Conservation (phyloP, 2,888 invertebrate genomes). For the Ametastegia equiseti region DNA sequence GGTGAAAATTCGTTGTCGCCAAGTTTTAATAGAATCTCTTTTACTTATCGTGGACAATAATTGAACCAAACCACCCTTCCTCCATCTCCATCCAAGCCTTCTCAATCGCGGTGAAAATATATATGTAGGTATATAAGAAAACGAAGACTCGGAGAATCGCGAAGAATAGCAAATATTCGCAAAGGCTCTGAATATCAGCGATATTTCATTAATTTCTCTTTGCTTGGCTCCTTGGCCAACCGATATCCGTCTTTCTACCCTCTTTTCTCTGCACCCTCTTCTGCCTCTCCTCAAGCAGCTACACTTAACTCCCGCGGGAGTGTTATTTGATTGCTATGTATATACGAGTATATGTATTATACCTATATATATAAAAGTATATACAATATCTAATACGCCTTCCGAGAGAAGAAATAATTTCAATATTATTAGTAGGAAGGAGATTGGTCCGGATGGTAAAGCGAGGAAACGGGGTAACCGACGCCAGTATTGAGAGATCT, state of each 20-base stretch:
- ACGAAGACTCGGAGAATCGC: conserved; percentile 1
- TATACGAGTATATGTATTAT: neutral
- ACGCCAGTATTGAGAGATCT: conserved; percentile 20
- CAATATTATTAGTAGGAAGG: conserved; percentile 45
- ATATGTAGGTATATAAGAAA: neutral
- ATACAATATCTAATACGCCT: neutral
- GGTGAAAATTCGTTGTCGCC: conserved; percentile 57
- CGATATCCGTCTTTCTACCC: conserved; percentile 21
- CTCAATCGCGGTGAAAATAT: neutral
- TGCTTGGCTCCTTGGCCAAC: conserved; percentile 34
- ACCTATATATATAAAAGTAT: neutral
- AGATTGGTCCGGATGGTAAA: conserved; percentile 18
- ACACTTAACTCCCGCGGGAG: conserved; percentile 38
- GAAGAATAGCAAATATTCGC: conserved; percentile 35
- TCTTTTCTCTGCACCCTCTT: conserved; percentile 18
- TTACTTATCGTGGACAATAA: conserved; percentile 62
- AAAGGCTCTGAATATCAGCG: conserved; percentile 30
- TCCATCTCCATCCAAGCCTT: too few species aligned
- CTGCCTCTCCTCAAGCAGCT: conserved; percentile 9
- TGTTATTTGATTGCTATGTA: conserved; percentile 40
- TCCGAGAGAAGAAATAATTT: conserved; percentile 43
- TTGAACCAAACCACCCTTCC: conserved; percentile 59
- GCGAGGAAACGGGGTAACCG: conserved; percentile 10
- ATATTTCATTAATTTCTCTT: conserved; percentile 45
- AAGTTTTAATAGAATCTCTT: conserved; percentile 71